Base-by-base conservation (phyloP, 2,888 invertebrate species). In the Dryobotodes eremita region DNA sequence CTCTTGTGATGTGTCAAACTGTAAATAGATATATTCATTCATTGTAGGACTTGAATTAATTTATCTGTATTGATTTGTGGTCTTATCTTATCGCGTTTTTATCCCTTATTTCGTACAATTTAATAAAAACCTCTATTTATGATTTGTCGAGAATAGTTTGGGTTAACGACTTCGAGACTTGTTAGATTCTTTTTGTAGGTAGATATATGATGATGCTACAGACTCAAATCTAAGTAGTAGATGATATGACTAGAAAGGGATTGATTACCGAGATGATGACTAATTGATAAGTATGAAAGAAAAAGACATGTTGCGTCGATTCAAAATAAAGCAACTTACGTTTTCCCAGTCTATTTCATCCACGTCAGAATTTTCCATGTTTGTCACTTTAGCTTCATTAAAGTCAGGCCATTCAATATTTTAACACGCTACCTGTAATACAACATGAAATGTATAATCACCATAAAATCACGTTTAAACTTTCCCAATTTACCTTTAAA, bases 1-100 rank as follows among this genome's bases (percentile, higher is more conserved):
- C 71, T 93, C 93, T 69, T 94, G 87, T 0, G 96, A 96, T 42
- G 95, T 96, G 72, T 96, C 95, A 2, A 95, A 80, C 96, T 96
- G 91, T 59, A 94, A 94, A 36, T 68, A 80, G 46, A 72, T 75
- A 69, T 20, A 72, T 66, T 62, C 61, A 70, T 68, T 81, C 46
- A 82, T 31, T 59, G 57, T 20, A 15, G 20, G n/a, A 50, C 61
- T 80, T 46, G n/a, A 69, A 68, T 80, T 64, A 64, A 80, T 75
- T n/a, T 42, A 13, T 36, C 79, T 72, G 57, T 76, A 77, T 80
- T 82, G 77, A 82, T 80, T 70, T 77, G 36, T 70, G 26, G 26
- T 48, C 1, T 31, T 80, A 82, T 82, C 80, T 80, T 82, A 80
- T 80, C 80, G 20, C 20, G 4, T 57, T 72, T 55, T 20, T 72